Percentiles rank a stretch among this genome's conserved stretches.
These are phyloP conservation scores for Cossypha niveicapilla DNA, from an alignment of 2,797 vertebrate species.

Conservation along the genomic window DNA sequence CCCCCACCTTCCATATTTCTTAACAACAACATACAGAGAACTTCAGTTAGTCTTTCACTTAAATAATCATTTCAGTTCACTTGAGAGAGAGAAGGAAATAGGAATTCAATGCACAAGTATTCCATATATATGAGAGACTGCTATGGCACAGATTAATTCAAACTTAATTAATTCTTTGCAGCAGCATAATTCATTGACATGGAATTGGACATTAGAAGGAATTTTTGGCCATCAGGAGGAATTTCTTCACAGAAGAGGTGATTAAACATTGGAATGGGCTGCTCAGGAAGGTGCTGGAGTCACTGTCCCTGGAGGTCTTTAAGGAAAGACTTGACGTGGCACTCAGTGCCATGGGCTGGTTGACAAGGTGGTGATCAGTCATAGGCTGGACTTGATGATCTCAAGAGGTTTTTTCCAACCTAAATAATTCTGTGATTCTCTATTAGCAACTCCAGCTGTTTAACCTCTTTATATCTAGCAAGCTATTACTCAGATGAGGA, in stretches of 20 bases:
- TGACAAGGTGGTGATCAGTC: background rate
- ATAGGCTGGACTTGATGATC: background rate
- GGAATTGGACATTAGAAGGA: background rate
- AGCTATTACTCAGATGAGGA: background rate
- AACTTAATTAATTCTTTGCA: background rate
- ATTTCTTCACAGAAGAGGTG: background rate
- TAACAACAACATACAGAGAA: no score
- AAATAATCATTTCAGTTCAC: no score
- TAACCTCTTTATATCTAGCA: background rate
- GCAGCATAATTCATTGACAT: background rate
- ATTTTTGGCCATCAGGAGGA: background rate
- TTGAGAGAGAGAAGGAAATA: background rate
- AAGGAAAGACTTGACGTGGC: background rate
- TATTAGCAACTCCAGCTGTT: background rate
- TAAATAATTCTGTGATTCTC: background rate
- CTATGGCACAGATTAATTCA: background rate
- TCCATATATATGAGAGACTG: background rate
- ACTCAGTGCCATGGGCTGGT: background rate
- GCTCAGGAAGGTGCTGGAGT: background rate
- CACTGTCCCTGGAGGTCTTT: background rate
- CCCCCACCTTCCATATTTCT: no score
- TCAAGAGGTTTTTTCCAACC: background rate
- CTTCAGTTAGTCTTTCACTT: no score
- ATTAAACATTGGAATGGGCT: background rate
- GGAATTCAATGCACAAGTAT: background rate